Base-by-base conservation (phyloP, 2,113 vertebrate genomes). In the Suricata suricatta region DNA sequence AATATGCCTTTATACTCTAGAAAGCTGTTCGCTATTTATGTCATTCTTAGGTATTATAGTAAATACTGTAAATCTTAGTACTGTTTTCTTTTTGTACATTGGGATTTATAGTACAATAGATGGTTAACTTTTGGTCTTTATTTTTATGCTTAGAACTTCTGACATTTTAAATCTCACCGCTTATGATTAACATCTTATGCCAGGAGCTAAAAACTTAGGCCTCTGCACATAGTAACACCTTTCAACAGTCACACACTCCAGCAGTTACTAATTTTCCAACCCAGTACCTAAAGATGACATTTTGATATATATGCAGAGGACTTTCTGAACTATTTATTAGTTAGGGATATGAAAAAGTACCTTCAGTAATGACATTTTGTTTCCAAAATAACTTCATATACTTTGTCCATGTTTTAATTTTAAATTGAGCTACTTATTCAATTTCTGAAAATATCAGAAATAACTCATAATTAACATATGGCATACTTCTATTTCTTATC, bases 221-320 rank as follows among this genome's bases (percentile, higher is more conserved):
- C 92, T 93, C 95, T 97, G 90, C 92, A 98, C 89, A 77, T 52
- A 71, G 95, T 92, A 95, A 98, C 97, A 98, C 97, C 85, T 98
- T 98, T 98, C 98, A 98, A 98, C 77, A 98, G 96, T 97, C 97
- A 96, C 96, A 98, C 97, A 98, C 98, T 98, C 96, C 96, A 98
- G 92, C 94, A 97, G 95, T 98, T 98, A 98, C 98, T 98, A 98
- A 98, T 99, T 99, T 98, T 98, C 98, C 97, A 98, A 98, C 96
- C 97, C 98, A 98, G 93, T 98, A 98, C 97, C 98, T 98, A 97
- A 98, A 98, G 98, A 98, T 98, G 98, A 98, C 97, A 98, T 98
- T 98, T 98, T 98, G 98, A 98, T 98, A 98, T 98, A 98, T 98
- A 98, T 97, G 93, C 94, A 97, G 98, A 98, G 96, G 95, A 96